Conservation (phyloP, 2,888 invertebrate genomes). For the Escarpia spicata region DNA sequence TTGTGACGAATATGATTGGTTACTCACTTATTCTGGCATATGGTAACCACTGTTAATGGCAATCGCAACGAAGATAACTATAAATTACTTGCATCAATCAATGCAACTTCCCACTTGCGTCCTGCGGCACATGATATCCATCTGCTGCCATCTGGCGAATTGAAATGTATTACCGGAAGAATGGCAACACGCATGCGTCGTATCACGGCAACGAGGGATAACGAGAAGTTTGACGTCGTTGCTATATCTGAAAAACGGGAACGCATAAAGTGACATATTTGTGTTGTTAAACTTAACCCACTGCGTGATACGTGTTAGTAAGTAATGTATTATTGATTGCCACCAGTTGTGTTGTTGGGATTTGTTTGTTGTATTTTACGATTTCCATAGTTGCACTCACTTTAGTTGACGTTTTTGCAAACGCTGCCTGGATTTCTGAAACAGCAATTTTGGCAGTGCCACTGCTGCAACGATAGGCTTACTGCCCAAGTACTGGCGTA, state of each 20-base stretch:
- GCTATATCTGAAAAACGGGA: neutral
- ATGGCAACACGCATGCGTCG: neutral
- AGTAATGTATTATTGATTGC: neutral
- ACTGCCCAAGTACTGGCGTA: no score
- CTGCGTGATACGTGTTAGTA: neutral
- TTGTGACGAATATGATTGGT: no score
- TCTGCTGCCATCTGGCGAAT: conserved; percentile 1
- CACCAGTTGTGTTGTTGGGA: neutral
- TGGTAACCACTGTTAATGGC: no score
- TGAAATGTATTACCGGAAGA: neutral
- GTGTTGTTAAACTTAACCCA: neutral
- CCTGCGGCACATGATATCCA: neutral
- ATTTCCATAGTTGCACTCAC: neutral
- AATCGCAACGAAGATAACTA: no score
- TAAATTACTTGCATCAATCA: no score
- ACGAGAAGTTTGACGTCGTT: neutral
- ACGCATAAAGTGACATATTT: neutral
- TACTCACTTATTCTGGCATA: no score
- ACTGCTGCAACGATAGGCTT: no score
- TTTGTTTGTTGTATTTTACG: neutral
- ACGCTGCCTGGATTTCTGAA: neutral
- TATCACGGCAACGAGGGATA: neutral
- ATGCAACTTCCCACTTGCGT: neutral
- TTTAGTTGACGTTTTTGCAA: neutral
- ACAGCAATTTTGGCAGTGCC: no score